Percentiles rank a stretch among this genome's conserved stretches.
phyloP scores from a whole-genome alignment of 2,888 invertebrate genomes.

The Formica aserva region DNA sequence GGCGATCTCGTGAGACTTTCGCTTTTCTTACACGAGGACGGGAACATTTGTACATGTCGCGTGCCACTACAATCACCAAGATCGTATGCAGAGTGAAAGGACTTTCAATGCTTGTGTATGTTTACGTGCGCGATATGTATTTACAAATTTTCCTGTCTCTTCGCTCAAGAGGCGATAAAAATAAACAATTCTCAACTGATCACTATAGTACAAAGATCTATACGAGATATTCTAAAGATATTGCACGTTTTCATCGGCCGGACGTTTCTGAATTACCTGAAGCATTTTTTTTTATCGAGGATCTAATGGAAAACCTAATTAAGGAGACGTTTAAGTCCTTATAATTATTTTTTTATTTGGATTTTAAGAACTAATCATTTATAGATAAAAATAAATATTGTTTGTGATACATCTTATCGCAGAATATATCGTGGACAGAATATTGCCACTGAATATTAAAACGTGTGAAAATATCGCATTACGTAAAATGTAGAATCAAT shows the following conservation, averaged over 20 bases:
- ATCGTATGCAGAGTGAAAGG: constrained; percentile 43
- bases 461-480: background rate
- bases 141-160: constrained; percentile 17
- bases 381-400: background rate
- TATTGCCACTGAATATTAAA: background rate
- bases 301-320: background rate
- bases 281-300: background rate
- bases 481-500: background rate
- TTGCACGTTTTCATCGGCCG: background rate
- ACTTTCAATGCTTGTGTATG: constrained; percentile 1
- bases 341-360: background rate
- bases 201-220: background rate
- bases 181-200: constrained; percentile 5
- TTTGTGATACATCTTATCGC: background rate
- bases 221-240: background rate
- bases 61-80: constrained; percentile 30
- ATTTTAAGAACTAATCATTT: background rate
- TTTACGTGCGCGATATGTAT: background rate
- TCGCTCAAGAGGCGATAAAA: constrained; percentile 1
- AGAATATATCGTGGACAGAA: background rate
- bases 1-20: constrained; percentile 32
- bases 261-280: background rate
- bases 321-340: background rate
- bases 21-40: constrained; percentile 39
- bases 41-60: constrained; percentile 46